Evolutionary conservation across 1,140 invertebrate genomes (phyloP).

Genomic region (Ceratina australensis): DNA sequence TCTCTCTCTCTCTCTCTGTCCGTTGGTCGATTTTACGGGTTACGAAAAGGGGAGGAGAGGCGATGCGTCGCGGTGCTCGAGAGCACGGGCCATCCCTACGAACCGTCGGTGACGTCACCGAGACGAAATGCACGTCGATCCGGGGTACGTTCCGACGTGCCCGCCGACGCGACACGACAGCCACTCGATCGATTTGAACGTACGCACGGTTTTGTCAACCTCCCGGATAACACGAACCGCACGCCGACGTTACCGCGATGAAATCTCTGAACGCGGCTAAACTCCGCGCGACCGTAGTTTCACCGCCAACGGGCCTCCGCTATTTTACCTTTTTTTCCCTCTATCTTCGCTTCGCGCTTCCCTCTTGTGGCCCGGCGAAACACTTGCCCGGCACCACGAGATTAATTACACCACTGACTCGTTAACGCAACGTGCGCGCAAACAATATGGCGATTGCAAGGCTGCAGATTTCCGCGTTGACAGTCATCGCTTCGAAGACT

Average conservation of each 20-base stretch:
- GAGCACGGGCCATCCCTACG: slow-evolving; percentile 42
- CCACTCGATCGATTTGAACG: too few species aligned
- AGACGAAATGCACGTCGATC: neutral
- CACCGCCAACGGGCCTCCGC: too few species aligned
- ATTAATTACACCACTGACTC: slow-evolving; percentile 47
- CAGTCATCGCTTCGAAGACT: slow-evolving; percentile 61
- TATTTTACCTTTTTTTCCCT: slow-evolving; percentile 63
- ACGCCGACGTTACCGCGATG: slow-evolving; percentile 15
- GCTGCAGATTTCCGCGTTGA: slow-evolving; percentile 67
- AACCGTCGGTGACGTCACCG: slow-evolving; percentile 51
- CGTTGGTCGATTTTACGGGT: neutral
- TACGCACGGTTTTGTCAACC: too few species aligned
- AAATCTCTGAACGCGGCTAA: slow-evolving; percentile 6
- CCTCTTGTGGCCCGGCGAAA: slow-evolving; percentile 5
- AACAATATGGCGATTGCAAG: slow-evolving; percentile 69
- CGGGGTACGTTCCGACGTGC: neutral
- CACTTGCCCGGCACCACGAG: slow-evolving; percentile 35
- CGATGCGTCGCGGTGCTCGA: slow-evolving; percentile 13
- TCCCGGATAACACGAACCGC: too few species aligned
- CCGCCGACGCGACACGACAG: too few species aligned
- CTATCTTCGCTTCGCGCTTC: slow-evolving; percentile 32
- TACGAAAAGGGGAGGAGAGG: slow-evolving; percentile 13
- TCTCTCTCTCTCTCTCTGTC: too few species aligned
- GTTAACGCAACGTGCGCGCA: slow-evolving; percentile 61
- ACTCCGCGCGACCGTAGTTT: neutral